Evolutionary conservation across 2,113 vertebrate genomes (phyloP).

Genomic region (Sclerurus mexicanus): DNA sequence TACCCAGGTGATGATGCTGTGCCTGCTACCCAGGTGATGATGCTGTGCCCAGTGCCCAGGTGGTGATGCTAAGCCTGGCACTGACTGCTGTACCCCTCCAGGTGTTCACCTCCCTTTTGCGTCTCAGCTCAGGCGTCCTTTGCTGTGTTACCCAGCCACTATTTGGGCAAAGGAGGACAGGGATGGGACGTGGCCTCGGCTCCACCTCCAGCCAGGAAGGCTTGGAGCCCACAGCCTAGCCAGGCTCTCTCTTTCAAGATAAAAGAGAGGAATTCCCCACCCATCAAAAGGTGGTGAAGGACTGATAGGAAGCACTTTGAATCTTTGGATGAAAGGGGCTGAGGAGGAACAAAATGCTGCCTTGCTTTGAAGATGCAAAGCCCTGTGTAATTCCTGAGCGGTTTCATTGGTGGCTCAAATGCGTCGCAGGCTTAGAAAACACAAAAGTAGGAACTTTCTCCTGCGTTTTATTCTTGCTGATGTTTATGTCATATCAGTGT

Average conservation of each 20-base stretch:
- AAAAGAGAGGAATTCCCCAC: not conserved
- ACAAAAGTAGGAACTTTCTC: not conserved
- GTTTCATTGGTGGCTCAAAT: not conserved
- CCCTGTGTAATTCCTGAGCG: not conserved
- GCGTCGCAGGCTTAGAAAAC: not conserved
- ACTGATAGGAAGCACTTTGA: not conserved
- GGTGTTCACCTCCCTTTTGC: accelerated
- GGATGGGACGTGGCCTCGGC: not conserved
- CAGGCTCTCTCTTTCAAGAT: not conserved
- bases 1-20: too few relatives aligned
- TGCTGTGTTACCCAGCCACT: accelerated
- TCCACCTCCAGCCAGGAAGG: accelerated
- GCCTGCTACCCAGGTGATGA: too few relatives aligned
- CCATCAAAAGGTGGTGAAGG: not conserved
- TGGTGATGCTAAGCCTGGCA: not conserved
- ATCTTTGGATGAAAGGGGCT: not conserved
- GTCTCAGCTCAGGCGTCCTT: accelerated
- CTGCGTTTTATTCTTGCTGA: not conserved
- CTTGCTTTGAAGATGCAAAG: not conserved
- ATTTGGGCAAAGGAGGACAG: accelerated
- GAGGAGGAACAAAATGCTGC: not conserved
- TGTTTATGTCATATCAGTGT: not conserved
- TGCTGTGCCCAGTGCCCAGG: too few relatives aligned
- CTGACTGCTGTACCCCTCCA: not conserved
- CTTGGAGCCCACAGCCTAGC: not conserved